Evolutionary conservation across 2,797 vertebrate genomes (phyloP).

Genomic region (Pristis pectinata): DNA sequence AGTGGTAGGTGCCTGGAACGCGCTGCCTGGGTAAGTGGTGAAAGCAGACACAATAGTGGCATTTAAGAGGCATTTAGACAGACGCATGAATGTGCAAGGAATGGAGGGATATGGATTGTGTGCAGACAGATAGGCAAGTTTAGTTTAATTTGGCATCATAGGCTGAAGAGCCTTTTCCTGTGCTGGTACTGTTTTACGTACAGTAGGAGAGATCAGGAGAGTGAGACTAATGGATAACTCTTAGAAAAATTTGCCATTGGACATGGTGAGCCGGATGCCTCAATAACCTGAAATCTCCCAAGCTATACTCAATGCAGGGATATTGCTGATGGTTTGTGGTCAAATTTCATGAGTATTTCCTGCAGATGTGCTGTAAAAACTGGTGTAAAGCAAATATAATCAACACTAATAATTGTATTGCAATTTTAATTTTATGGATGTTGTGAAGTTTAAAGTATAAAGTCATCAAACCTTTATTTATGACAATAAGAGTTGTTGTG

Average conservation of each 20-base stretch:
- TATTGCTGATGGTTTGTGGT: neutral
- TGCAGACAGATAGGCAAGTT: too few species aligned
- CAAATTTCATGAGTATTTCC: neutral
- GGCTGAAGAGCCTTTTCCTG: too few species aligned
- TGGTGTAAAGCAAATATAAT: neutral
- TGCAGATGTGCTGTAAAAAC: neutral
- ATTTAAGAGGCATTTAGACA: too few species aligned
- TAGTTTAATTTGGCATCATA: too few species aligned
- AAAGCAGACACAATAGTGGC: too few species aligned
- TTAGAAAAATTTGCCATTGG: too few species aligned
- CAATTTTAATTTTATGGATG: neutral
- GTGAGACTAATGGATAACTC: neutral
- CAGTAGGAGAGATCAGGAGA: neutral
- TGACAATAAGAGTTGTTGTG: neutral
- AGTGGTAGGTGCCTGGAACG: too few species aligned
- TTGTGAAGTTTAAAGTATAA: neutral
- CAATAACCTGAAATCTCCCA: neutral
- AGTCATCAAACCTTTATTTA: neutral
- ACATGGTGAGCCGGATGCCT: neutral
- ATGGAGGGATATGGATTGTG: too few species aligned
- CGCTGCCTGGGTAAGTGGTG: too few species aligned
- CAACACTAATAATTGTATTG: neutral
- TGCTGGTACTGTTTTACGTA: too few species aligned
- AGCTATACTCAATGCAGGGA: neutral
- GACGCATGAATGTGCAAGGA: too few species aligned